A percentile compares a stretch with the other conserved stretches of the same genome.
phyloP scores from a whole-genome alignment of 2,888 invertebrate genomes.

The Steromphala cineraria region DNA sequence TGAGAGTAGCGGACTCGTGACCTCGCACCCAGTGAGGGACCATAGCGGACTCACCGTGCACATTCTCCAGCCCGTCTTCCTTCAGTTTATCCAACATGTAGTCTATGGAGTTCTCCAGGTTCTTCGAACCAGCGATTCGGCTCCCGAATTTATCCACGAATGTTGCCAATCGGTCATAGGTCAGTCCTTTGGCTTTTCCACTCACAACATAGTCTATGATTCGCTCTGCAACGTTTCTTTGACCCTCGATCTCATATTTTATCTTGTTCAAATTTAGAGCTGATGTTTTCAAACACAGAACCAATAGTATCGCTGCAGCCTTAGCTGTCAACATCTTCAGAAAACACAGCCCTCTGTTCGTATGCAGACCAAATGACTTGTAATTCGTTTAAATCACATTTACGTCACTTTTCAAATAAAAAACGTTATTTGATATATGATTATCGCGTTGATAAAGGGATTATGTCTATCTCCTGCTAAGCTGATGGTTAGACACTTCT shows the following conservation, averaged over 20 bases:
- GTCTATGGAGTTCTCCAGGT: slow-evolving; percentile 83
- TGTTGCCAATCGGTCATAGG: slow-evolving; percentile 63
- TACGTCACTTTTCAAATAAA: too few species aligned
- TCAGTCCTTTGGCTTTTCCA: slow-evolving; percentile 59
- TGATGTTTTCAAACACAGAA: too few species aligned
- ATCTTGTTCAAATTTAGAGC: not conserved
- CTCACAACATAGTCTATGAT: slow-evolving; percentile 60
- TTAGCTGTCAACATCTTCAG: too few species aligned
- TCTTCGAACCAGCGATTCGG: slow-evolving; percentile 81
- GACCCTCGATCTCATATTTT: slow-evolving; percentile 26
- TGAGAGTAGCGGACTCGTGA: slow-evolving; percentile 81
- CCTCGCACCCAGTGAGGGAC: slow-evolving; percentile 78
- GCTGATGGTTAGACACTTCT: too few species aligned
- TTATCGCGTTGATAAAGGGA: too few species aligned
- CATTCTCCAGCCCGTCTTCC: slow-evolving; percentile 79
- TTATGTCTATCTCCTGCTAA: too few species aligned
- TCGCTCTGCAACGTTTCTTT: slow-evolving; percentile 43
- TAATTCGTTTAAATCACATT: too few species aligned
- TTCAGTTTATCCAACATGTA: slow-evolving; percentile 79
- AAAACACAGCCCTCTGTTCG: too few species aligned
- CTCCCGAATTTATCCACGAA: slow-evolving; percentile 79
- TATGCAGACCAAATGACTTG: too few species aligned
- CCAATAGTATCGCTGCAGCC: too few species aligned
- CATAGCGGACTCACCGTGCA: slow-evolving; percentile 83
- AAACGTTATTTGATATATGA: too few species aligned